Percentiles rank a stretch among this genome's conserved stretches.
Evolutionary conservation across 1,140 invertebrate species (phyloP).

Genomic region (Aphidius ervi): DNA sequence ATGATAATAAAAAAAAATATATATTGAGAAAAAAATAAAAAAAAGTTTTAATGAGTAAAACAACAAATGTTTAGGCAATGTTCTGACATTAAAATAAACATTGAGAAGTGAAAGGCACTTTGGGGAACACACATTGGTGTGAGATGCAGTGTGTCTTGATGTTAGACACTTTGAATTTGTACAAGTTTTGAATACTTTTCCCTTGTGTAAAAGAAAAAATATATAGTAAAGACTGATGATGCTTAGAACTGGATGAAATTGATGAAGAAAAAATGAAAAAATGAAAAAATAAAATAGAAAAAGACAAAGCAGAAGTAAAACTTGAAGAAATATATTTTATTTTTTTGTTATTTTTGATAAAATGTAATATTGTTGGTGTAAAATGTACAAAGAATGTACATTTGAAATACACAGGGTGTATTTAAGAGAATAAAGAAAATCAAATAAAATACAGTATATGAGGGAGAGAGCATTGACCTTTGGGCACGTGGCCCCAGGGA

Average conservation of each 20-base stretch:
- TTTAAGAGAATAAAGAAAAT: constrained; percentile 17
- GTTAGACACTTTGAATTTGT: too few relatives aligned
- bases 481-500: constrained; percentile 33
- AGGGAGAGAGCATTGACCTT: constrained; percentile 36
- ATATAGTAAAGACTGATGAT: too few relatives aligned
- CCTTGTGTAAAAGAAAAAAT: not conserved
- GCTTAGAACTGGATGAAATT: too few relatives aligned
- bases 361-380: too few relatives aligned
- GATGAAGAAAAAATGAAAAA: too few relatives aligned
- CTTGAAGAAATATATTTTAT: too few relatives aligned
- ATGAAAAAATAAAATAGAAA: too few relatives aligned
- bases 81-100: constrained; percentile 10
- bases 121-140: constrained; percentile 16
- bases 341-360: too few relatives aligned
- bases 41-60: too few relatives aligned
- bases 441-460: constrained; percentile 34
- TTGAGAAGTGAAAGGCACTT: constrained; percentile 15
- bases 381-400: too few relatives aligned
- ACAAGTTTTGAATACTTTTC: constrained; percentile 10
- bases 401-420: not conserved
- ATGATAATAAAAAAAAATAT: not conserved
- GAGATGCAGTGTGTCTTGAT: not conserved
- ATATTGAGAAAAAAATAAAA: too few relatives aligned
- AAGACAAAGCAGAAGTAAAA: too few relatives aligned
- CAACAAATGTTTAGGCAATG: not conserved